Percentiles rank a stretch among this genome's conserved stretches.
Conservation (phyloP, 2,113 vertebrate species). For the Nerophis ophidion region DNA sequence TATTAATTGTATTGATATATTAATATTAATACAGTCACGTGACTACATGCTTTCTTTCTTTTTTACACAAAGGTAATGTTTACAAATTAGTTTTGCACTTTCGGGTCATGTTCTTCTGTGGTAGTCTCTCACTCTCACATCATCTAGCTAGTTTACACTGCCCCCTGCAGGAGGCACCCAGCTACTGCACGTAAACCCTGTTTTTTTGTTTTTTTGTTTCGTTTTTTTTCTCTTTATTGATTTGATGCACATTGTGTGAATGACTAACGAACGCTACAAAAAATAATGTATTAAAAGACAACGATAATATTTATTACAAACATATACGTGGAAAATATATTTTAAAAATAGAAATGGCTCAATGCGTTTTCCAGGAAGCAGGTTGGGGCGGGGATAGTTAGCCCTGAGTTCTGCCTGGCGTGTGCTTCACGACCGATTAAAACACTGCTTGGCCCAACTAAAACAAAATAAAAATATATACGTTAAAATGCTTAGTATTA, state of each 20-base stretch:
- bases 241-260: not conserved
- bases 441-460: not conserved
- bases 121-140: not conserved
- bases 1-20: too few relatives aligned
- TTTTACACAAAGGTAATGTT: not conserved
- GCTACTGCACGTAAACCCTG: not conserved
- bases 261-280: not conserved
- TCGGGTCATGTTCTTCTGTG: not conserved
- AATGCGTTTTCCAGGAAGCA: too few relatives aligned
- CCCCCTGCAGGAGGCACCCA: not conserved
- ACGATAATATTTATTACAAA: too few relatives aligned
- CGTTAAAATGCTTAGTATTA: too few relatives aligned
- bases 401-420: not conserved
- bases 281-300: not conserved
- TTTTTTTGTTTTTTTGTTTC: too few relatives aligned
- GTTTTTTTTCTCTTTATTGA: not conserved
- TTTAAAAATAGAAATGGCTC: fast-evolving
- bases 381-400: not conserved
- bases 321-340: not conserved
- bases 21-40: too few relatives aligned
- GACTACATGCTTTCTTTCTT: too few relatives aligned
- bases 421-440: not conserved
- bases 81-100: not conserved
- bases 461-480: not conserved
- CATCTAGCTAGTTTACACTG: not conserved